Base-by-base conservation (phyloP, 2,113 vertebrate genomes). In the Willisornis vidua region DNA sequence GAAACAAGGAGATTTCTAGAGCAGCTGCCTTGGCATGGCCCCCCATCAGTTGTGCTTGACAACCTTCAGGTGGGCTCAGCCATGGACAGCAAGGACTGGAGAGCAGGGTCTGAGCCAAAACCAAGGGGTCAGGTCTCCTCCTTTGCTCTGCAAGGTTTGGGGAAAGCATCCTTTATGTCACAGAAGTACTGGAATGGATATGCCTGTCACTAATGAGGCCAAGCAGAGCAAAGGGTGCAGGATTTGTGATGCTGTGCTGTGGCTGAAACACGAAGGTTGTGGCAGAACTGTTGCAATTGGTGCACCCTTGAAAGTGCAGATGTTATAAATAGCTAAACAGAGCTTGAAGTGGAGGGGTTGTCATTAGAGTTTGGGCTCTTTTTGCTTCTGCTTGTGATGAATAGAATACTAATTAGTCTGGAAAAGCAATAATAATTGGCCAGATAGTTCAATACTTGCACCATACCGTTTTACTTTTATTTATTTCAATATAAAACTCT, bases 271-370 rank as follows among this genome's bases (percentile, higher is more conserved):
- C 5, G 1, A 65, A 39, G 46, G 51, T 67, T 0, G 0, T 3
- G 8, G n/a, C 52, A 83, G 49, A 73, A 9, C 48, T 52, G 33
- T 63, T 67, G 59, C 22, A 63, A 68, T 49, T 70, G 67, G 77
- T 70, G 48, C 52, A 5, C 46, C 77, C 83, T 58, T 72, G 74
- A 25, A 88, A 94, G 66, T 0, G 10, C 67, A 85, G 61, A 26
- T 33, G 6, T 62, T 94, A 65, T 95, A 89, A 95, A 94, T 76
- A 94, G 79, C 29, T 39, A 14, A 62, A 39, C 3, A 1, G 70
- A 85, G 81, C 66, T 59, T 29, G 22, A 89, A 87, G 89, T 77
- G 59, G 65, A 43, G 10, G 39, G n/a, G 29, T 51, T 1, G 24
- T 29, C 35, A 80, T 31, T n/a, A 81, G 89, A 68, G n/a, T 6